phyloP scores from a whole-genome alignment of 2,888 invertebrate species.

The Erebia epiphron region DNA sequence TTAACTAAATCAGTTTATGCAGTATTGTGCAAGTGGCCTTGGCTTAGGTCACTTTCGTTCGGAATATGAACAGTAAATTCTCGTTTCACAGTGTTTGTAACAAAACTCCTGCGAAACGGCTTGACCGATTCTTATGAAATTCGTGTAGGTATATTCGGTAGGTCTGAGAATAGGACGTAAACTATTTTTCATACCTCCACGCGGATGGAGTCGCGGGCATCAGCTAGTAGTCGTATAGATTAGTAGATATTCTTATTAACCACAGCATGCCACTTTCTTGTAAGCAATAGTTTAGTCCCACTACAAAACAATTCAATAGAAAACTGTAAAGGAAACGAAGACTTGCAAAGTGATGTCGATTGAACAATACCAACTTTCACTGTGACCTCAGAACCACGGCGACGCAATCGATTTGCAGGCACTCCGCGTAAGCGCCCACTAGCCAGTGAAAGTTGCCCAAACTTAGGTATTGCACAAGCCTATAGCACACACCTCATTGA shows the following conservation, averaged over 20 bases:
- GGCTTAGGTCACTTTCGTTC: background rate
- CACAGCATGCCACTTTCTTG: background rate
- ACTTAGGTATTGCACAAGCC: slow-evolving; percentile 79
- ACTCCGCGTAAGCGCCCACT: slow-evolving; percentile 67
- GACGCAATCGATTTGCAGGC: slow-evolving; percentile 79
- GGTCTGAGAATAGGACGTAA: too few relatives aligned
- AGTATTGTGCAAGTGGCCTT: too few relatives aligned
- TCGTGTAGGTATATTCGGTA: too few relatives aligned
- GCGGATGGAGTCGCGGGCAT: too few relatives aligned
- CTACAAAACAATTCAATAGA: background rate
- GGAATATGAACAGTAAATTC: background rate
- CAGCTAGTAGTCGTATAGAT: too few relatives aligned
- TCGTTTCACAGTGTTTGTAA: too few relatives aligned
- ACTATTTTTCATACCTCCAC: too few relatives aligned
- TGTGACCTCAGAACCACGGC: slow-evolving; percentile 66
- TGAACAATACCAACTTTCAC: slow-evolving; percentile 71
- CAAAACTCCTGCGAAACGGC: too few relatives aligned
- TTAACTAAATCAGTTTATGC: too few relatives aligned
- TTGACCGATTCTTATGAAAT: too few relatives aligned
- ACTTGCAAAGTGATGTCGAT: slow-evolving; percentile 39
- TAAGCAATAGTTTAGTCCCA: too few relatives aligned
- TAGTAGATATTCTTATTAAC: background rate
- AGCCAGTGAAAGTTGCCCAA: slow-evolving; percentile 79
- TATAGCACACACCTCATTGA: slow-evolving; percentile 72
- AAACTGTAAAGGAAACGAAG: slow-evolving; percentile 25